Evolutionary conservation across 2,797 vertebrate species (phyloP), one percentile per base, ranked within the genome.

Genomic region (Hoplostethus mediterraneus): DNA sequence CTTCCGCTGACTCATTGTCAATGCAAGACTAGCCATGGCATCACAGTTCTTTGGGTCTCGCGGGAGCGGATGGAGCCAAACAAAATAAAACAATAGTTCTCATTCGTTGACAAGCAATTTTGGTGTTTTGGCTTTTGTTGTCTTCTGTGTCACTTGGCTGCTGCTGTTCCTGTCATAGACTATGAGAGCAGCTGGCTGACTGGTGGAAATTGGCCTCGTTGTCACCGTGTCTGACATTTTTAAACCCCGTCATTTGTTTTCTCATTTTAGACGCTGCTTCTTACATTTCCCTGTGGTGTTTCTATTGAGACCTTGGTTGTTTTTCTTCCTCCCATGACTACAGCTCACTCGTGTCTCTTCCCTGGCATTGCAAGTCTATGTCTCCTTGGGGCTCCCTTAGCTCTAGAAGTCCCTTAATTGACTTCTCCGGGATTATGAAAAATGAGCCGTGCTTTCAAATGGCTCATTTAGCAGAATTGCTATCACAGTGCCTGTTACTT

Each of bases 381-480:
- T 89, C 81, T 86, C 85, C 79, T 66, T 66, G 77, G 80, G 66
- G 65, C 74, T 71, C 72, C 79, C 71, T 0, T 58, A 71, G 77
- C 80, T 55, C 61, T 74, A 75, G 73, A 69, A 58, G 80, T 86
- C 81, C 77, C 81, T 73, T 89, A 89, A 90, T 86, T 79, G 91
- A 92, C 88, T 85, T 84, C 80, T 73, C 57, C 58, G 38, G 74
- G 78, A 89, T 90, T 86, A 87, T 91, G 88, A 89, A 88, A 90
- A 90, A 91, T 87, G 88, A 90, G 85, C 56, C 48, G 49, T 25
- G 75, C 82, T 84, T 91, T 83, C 75, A 73, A 86, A 90, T 68
- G 90, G 80, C 81, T 92, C 90, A 88, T 93, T 94, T 91, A 88
- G 77, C 84, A 80, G 67, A 56, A 54, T 40, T 13, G 77, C 87